phyloP scores from a whole-genome alignment of 2,888 invertebrate genomes.

The Mamestra brassicae region DNA sequence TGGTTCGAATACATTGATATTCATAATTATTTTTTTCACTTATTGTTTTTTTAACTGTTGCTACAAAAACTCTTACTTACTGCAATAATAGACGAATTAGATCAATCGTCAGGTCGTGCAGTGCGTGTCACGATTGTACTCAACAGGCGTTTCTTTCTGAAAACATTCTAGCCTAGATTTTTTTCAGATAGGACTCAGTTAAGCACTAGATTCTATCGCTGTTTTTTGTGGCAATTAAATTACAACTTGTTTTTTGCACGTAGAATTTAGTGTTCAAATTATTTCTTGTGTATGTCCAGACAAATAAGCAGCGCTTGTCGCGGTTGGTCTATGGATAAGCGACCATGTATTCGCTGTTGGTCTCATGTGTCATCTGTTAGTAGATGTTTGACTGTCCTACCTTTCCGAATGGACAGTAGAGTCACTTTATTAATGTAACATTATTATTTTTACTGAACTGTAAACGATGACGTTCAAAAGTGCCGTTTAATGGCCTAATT shows the following conservation, averaged over 20 bases:
- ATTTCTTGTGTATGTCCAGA: neutral
- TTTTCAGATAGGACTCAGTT: neutral
- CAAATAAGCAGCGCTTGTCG: neutral
- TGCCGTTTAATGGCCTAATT: too few species aligned
- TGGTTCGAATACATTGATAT: neutral
- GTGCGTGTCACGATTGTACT: constrained; percentile 20
- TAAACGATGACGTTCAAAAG: too few species aligned
- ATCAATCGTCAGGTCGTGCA: constrained; percentile 30
- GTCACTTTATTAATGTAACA: too few species aligned
- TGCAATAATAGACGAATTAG: constrained; percentile 13
- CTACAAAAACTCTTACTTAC: neutral
- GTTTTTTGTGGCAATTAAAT: constrained; percentile 3
- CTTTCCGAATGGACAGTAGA: too few species aligned
- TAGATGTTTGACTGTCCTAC: too few species aligned
- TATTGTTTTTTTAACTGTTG: neutral
- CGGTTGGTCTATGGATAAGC: neutral
- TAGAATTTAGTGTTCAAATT: neutral
- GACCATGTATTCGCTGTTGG: neutral
- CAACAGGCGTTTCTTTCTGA: neutral
- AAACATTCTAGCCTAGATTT: constrained; percentile 2
- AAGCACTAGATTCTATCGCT: neutral
- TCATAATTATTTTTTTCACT: neutral
- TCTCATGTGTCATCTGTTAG: too few species aligned
- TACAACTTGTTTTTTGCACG: neutral
- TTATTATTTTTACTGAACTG: too few species aligned